Evolutionary conservation across 2,888 invertebrate genomes (phyloP), one percentile per base, ranked within the genome.

Genomic region (Lysandra coridon): DNA sequence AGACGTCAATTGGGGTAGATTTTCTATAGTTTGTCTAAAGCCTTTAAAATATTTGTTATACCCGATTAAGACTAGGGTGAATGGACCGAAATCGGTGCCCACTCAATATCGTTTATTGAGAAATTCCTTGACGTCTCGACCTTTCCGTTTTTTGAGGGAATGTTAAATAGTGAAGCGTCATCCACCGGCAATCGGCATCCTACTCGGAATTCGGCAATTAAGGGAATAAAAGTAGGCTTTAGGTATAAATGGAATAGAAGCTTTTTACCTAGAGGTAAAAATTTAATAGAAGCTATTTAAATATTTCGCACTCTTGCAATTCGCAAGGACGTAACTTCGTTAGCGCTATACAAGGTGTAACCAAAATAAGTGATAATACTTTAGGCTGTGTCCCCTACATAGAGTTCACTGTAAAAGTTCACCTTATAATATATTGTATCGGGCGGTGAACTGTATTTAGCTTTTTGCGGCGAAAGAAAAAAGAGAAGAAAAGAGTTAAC

Each of bases 81-180:
- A 23, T 62, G 23, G 23, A 23, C 23, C 62, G n/a, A 62, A 57
- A 57, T 57, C 57, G 23, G 30, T 4, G 23, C 64, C 30, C 30
- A 30, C 30, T 30, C 64, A 12, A 64, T 64, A 64, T 69, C 69
- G 69, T 69, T 69, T 69, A 69, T 69, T 69, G 69, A 69, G 33
- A 69, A 69, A 69, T 69, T 69, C 69, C 1, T 69, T 14, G 69
- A 69, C 69, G 69, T 69, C 69, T 33, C 69, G 69, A 37, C 69
- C 69, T 69, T 69, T 69, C 37, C 33, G 6, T 69, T 69, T 69
- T 69, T 69, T 69, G 37, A 14, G 33, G 69, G 37, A 33, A 69
- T 37, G 69, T 37, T 69, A 69, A 69, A 69, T 69, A 69, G 69
- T 69, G 69, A 69, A 69, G 33, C 69, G 69, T 33, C 69, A 14